A percentile compares a stretch with the other conserved stretches of the same genome.
These are phyloP conservation scores for Hydraecia micacea DNA, from an alignment of 2,888 invertebrate species.

Conservation along the genomic window DNA sequence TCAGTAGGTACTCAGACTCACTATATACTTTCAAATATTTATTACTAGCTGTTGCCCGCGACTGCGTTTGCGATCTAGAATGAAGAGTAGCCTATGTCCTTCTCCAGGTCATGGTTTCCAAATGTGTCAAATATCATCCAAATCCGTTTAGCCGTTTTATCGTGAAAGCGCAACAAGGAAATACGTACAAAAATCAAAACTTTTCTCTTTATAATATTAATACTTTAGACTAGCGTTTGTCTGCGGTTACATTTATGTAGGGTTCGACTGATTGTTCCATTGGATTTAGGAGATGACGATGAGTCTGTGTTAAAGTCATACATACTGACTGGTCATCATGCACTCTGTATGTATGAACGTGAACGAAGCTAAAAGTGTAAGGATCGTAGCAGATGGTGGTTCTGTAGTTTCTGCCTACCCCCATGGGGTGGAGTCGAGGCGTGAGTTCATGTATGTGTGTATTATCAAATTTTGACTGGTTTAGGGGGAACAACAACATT, in stretches of 20 bases:
- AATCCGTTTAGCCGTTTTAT: background rate
- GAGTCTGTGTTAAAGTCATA: background rate
- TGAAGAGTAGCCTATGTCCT: background rate
- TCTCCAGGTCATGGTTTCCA: background rate
- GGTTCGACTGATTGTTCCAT: background rate
- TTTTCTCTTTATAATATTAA: background rate
- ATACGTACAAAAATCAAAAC: background rate
- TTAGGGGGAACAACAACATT: background rate
- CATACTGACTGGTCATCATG: background rate
- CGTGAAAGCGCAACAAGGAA: background rate
- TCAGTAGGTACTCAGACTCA: conserved; percentile 28
- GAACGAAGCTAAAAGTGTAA: background rate
- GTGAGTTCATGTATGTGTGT: background rate
- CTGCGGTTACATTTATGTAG: conserved; percentile 6
- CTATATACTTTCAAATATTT: conserved; percentile 26
- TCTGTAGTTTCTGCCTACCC: background rate
- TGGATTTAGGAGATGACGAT: background rate
- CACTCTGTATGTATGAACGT: background rate
- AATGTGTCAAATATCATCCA: background rate
- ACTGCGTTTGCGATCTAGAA: background rate
- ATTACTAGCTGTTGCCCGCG: background rate
- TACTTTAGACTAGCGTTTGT: background rate
- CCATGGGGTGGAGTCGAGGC: background rate
- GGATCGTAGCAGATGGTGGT: background rate
- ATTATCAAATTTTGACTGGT: background rate